A percentile compares a stretch with the other conserved stretches of the same genome.
phyloP scores from a whole-genome alignment of 1,140 invertebrate species.

The Brachionus calyciflorus region DNA sequence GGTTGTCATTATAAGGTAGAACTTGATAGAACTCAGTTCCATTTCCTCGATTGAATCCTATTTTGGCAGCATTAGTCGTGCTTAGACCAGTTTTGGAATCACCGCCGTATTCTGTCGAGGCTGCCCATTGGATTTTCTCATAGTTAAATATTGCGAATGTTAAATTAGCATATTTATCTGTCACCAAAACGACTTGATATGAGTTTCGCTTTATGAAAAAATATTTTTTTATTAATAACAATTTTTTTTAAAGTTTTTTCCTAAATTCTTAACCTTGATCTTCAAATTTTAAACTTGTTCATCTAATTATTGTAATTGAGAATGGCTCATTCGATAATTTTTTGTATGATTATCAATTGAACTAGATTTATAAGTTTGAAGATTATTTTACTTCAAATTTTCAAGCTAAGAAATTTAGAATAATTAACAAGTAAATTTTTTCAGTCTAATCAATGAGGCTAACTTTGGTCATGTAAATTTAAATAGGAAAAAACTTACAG shows the following conservation, averaged over 20 bases:
- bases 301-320: no score
- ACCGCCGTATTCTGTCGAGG: conserved; percentile 71
- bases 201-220: conserved; percentile 73
- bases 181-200: conserved; percentile 85
- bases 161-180: conserved; percentile 77
- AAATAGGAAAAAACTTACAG: conserved; percentile 61
- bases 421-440: no score
- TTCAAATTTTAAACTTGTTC: no score
- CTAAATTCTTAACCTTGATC: no score
- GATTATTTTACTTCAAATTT: no score
- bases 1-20: conserved; percentile 51
- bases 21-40: conserved; percentile 73
- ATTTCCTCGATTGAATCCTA: conserved; percentile 92
- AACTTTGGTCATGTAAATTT: no score
- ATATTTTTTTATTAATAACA: not conserved
- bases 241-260: not conserved
- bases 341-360: no score
- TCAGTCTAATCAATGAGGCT: conserved; percentile 49
- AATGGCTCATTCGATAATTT: no score
- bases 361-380: no score
- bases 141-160: conserved; percentile 93
- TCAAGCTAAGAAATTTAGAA: no score
- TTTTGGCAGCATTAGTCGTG: conserved; percentile 56
- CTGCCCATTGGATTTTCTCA: conserved; percentile 79
- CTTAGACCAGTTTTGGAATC: conserved; percentile 34